Conservation (phyloP, 1,140 invertebrate species). For the Sminthurinus signatus region DNA sequence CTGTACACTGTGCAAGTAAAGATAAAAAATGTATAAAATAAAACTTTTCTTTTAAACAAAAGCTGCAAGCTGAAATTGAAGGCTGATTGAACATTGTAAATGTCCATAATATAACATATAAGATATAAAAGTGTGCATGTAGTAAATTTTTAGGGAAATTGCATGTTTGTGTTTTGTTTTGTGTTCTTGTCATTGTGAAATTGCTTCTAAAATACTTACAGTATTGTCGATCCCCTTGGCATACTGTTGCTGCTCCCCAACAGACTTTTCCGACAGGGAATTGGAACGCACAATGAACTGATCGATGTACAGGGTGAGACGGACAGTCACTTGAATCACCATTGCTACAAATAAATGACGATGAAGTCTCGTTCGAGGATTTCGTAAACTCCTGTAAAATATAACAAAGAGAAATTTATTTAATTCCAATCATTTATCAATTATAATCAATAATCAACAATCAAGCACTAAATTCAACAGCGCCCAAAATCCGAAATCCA, state of each 20-base stretch:
- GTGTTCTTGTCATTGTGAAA: not conserved
- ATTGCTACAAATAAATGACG: slow-evolving; percentile 82
- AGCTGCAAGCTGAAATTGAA: too few relatives aligned
- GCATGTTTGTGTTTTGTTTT: not conserved
- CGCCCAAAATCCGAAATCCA: too few relatives aligned
- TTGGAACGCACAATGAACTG: slow-evolving; percentile 54
- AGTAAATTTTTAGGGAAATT: too few relatives aligned
- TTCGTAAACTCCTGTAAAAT: slow-evolving; percentile 63
- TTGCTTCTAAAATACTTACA: slow-evolving; percentile 50
- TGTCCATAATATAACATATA: too few relatives aligned
- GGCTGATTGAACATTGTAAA: not conserved
- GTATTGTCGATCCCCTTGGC: slow-evolving; percentile 64
- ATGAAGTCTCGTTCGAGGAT: slow-evolving; percentile 80
- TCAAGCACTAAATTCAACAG: too few relatives aligned
- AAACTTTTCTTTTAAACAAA: too few relatives aligned
- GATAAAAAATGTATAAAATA: too few relatives aligned
- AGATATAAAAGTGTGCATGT: not conserved
- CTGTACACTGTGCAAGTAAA: too few relatives aligned
- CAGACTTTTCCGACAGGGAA: not conserved
- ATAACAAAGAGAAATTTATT: not conserved
- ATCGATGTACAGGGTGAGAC: slow-evolving; percentile 77
- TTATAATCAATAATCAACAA: too few relatives aligned
- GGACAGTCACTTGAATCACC: slow-evolving; percentile 73
- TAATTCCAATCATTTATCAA: too few relatives aligned
- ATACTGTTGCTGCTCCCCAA: not conserved